A percentile compares a stretch with the other conserved stretches of the same genome.
These are phyloP conservation scores for Holcopasites calliopsidis DNA, from an alignment of 1,140 invertebrate species.

Conservation along the genomic window DNA sequence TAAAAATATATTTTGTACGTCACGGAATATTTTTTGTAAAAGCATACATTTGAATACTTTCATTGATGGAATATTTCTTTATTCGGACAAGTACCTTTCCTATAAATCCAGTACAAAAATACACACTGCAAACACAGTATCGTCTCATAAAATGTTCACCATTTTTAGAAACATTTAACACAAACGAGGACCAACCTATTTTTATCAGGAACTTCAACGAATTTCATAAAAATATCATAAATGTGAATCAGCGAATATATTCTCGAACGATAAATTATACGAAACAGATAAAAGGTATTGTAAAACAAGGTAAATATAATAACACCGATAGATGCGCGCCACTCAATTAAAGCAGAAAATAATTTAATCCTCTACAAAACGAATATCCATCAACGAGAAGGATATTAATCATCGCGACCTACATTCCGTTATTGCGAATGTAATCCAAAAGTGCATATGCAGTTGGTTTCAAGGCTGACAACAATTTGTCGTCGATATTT, in stretches of 20 bases:
- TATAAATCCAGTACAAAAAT: too few relatives aligned
- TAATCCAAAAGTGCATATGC: background rate
- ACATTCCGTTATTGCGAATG: background rate
- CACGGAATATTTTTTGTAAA: too few relatives aligned
- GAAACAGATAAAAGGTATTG: background rate
- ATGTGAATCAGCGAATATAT: background rate
- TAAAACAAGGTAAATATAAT: background rate
- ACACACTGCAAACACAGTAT: background rate
- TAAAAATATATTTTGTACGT: too few relatives aligned
- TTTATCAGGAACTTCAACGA: background rate
- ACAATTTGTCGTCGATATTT: background rate
- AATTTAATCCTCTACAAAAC: too few relatives aligned
- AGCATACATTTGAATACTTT: too few relatives aligned
- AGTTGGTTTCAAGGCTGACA: background rate
- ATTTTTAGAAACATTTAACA: background rate
- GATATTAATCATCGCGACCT: background rate
- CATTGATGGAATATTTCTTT: too few relatives aligned
- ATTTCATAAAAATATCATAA: background rate
- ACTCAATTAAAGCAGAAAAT: background rate
- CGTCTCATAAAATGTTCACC: background rate
- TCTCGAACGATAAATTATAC: background rate
- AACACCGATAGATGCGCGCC: background rate
- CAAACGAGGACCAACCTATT: background rate
- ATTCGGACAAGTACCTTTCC: too few relatives aligned
- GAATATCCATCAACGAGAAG: background rate